Percentiles rank a stretch among this genome's conserved stretches.
Conservation (phyloP, 1,140 invertebrate genomes). For the Bombus vancouverensis region DNA sequence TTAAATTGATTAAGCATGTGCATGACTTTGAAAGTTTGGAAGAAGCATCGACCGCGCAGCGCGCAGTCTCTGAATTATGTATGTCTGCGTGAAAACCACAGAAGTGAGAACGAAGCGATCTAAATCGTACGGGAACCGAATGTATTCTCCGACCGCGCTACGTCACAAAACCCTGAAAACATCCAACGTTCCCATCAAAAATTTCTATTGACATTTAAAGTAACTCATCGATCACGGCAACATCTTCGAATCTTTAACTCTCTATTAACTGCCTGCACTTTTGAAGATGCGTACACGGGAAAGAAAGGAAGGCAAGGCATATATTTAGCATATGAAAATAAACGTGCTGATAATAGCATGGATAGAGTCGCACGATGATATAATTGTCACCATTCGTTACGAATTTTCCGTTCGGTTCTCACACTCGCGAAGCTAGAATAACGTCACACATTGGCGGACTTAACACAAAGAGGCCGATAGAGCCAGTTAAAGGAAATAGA, state of each 20-base stretch:
- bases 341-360: background rate
- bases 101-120: background rate
- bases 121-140: background rate
- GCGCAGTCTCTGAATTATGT: background rate
- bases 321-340: background rate
- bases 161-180: no score
- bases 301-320: background rate
- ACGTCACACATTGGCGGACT: constrained; percentile 6
- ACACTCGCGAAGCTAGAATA: constrained; percentile 53
- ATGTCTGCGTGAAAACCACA: background rate
- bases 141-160: background rate
- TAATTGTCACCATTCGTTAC: constrained; percentile 35
- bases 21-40: background rate
- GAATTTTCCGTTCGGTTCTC: constrained; percentile 66
- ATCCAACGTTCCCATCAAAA: no score
- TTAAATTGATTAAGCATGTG: background rate
- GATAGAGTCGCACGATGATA: background rate
- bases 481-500: constrained; percentile 67
- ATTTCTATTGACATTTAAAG: background rate
- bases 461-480: constrained; percentile 48
- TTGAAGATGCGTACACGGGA: background rate
- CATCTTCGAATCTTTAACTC: background rate
- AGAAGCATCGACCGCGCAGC: background rate
- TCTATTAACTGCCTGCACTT: background rate
- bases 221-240: background rate